Evolutionary conservation across 1,140 invertebrate species (phyloP).

Genomic region (Heliconius hewitsoni): DNA sequence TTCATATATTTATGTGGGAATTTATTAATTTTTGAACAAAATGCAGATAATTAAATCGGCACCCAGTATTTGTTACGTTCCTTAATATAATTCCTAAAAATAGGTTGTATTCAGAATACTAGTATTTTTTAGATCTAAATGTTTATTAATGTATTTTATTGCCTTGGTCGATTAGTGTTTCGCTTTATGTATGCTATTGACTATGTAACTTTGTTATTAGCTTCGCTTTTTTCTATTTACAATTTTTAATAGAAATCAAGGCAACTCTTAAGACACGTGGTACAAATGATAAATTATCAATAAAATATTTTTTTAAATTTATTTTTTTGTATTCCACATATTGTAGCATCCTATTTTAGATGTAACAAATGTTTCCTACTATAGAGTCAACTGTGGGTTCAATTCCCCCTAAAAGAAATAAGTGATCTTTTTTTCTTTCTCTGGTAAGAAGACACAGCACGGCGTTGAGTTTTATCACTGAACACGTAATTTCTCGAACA

Average conservation of each 20-base stretch:
- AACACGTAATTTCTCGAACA: too few relatives aligned
- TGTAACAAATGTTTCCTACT: background rate
- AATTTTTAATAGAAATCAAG: background rate
- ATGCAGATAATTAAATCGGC: constrained; percentile 11
- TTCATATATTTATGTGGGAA: too few relatives aligned
- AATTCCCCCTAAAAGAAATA: too few relatives aligned
- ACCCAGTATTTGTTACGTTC: background rate
- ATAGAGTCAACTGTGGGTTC: too few relatives aligned
- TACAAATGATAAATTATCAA: background rate
- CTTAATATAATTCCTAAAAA: constrained; percentile 5
- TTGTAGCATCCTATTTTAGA: background rate
- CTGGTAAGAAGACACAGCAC: too few relatives aligned
- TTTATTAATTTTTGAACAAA: too few relatives aligned
- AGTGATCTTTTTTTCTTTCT: too few relatives aligned
- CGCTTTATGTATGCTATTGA: background rate
- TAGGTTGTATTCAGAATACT: constrained; percentile 3
- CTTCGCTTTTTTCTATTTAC: background rate
- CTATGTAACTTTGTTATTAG: background rate
- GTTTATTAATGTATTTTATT: background rate
- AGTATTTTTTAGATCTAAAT: constrained; percentile 9
- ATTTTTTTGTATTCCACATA: background rate
- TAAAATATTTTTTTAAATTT: too few relatives aligned
- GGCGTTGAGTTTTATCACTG: too few relatives aligned
- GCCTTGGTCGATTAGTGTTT: constrained; percentile 1
- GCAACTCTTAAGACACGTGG: background rate